These are phyloP conservation scores for Andrena dorsata DNA, from an alignment of 2,888 invertebrate species.

Conservation along the genomic window DNA sequence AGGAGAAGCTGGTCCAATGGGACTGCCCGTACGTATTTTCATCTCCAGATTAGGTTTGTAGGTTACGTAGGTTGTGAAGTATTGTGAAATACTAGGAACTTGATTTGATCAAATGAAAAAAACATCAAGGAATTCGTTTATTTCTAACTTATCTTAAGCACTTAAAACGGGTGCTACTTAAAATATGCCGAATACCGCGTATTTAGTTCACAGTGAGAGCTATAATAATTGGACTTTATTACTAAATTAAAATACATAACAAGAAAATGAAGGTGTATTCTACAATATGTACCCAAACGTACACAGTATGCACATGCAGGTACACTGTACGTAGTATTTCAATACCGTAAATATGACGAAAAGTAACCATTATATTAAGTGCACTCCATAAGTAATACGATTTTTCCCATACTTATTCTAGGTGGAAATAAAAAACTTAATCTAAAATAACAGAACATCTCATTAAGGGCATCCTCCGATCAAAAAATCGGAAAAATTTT, in stretches of 20 bases:
- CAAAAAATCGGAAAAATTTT: too few species aligned
- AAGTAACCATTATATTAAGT: not conserved
- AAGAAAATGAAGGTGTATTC: constrained; percentile 26
- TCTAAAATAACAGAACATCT: too few species aligned
- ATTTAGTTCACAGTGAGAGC: constrained; percentile 1
- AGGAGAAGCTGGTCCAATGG: constrained; percentile 97
- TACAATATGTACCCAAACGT: too few species aligned
- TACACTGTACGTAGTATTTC: constrained; percentile 26
- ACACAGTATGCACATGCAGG: constrained; percentile 19
- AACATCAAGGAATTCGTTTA: not conserved
- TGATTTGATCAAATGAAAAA: not conserved
- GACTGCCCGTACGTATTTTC: constrained; percentile 93
- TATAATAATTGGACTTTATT: constrained; percentile 54
- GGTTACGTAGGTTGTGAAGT: constrained; percentile 53
- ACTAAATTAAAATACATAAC: constrained; percentile 42
- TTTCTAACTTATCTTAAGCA: not conserved
- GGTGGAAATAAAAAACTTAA: not conserved
- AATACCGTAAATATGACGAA: not conserved
- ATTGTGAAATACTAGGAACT: constrained; percentile 28
- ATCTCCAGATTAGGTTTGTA: constrained; percentile 67
- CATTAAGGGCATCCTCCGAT: too few species aligned
- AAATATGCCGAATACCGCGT: not conserved
- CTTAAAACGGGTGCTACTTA: not conserved
- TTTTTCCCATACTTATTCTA: not conserved
- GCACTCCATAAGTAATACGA: not conserved